Evolutionary conservation across 2,888 invertebrate species (phyloP).

Genomic region (Octonoba sinensis): DNA sequence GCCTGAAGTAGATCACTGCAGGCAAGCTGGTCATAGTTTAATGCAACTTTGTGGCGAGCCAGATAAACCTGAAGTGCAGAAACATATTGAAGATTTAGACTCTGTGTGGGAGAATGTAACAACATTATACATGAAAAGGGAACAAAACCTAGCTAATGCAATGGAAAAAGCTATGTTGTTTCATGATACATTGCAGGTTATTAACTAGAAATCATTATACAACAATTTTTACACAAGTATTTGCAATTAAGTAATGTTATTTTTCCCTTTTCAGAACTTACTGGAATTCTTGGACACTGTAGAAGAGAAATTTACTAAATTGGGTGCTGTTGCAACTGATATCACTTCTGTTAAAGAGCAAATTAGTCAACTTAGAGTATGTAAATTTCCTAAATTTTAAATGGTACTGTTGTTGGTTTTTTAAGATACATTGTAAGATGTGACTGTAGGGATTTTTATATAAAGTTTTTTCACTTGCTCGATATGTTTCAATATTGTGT

Average conservation of each 20-base stretch:
- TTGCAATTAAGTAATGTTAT: not conserved
- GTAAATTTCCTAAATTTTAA: not conserved
- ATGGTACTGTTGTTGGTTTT: too few species aligned
- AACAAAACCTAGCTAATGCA: conserved; percentile 94
- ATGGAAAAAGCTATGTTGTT: conserved; percentile 94
- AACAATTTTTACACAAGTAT: not conserved
- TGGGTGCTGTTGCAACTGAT: conserved; percentile 92
- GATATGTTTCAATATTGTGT: too few species aligned
- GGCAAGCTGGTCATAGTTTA: conserved; percentile 90
- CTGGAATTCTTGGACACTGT: conserved; percentile 90
- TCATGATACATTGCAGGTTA: conserved; percentile 87
- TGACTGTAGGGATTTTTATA: too few species aligned
- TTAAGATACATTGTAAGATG: too few species aligned
- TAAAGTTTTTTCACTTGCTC: too few species aligned
- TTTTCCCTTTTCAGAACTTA: conserved; percentile 78
- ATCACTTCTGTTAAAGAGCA: conserved; percentile 95
- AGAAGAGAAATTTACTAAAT: conserved; percentile 85
- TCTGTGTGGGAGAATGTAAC: conserved; percentile 95
- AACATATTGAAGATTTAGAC: conserved; percentile 95
- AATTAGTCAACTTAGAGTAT: conserved; percentile 85
- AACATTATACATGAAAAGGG: conserved; percentile 89
- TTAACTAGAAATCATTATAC: not conserved
- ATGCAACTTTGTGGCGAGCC: conserved; percentile 95
- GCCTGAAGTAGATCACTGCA: conserved; percentile 93
- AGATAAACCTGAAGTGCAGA: conserved; percentile 97